Base-by-base conservation (phyloP, 1,140 invertebrate species). In the Drosophila pachea region DNA sequence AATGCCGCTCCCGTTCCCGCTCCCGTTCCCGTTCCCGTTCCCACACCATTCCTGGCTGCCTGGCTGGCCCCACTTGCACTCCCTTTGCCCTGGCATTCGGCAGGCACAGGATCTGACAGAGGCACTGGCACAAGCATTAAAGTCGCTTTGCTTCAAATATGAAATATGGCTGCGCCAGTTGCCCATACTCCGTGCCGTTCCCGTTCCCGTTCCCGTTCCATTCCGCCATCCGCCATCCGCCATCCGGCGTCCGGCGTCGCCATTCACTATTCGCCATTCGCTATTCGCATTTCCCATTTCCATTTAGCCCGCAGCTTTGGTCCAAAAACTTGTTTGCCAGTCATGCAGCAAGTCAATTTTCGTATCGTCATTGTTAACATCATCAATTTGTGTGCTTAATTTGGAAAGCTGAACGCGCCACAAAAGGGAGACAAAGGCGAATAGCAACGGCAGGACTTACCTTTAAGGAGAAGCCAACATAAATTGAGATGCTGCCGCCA, bases 351-450 rank as follows among this genome's bases (percentile, higher is more conserved):
- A 73, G 73, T 76, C 74, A 61, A 79, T 79, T 84, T 79, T 69
- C 71, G 79, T 86, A 82, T 66, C 82, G 82, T 84, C 81, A 84
- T 84, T 86, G 81, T 86, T 86, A 84, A 84, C 81, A 84, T 84
- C 81, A 84, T 84, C 81, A 84, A 84, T 86, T 84, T 84, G 81
- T 84, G 81, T 79, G 82, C 82, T 84, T 84, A 86, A 84, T 86
- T 81, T 84, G 81, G 82, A 76, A 84, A 84, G 22, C 82, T 84
- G 81, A 22, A 84, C 81, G 76, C 81, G 84, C 81, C 77, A 81
- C 81, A 86, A 81, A 71, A 74, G 70, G 65, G 52, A 77, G 43
- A 68, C 55, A 67, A 72, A 68, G 63, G 67, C 66, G 67, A 78
- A 61, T 62, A 53, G 52, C n/a, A 11, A 31, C 4, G 31, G 40